Conservation (phyloP, 1,140 invertebrate genomes). For the Monochamus saltuarius region DNA sequence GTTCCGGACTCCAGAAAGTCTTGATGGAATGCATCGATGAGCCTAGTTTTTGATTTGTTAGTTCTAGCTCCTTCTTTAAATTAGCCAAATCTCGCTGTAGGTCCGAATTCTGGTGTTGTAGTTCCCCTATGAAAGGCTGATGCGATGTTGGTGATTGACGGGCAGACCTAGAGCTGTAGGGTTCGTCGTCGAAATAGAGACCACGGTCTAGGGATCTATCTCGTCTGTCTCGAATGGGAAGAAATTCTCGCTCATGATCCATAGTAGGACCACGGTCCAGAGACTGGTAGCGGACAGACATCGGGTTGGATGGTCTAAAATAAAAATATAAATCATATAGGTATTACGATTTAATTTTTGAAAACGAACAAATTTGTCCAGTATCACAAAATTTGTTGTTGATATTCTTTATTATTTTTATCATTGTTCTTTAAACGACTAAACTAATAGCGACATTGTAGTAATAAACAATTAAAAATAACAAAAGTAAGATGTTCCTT, state of each 20-base stretch:
- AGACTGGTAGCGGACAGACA: conserved; percentile 71
- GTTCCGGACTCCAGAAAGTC: conserved; percentile 98
- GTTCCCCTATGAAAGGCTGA: conserved; percentile 78
- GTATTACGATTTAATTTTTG: too few relatives aligned
- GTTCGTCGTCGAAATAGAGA: conserved; percentile 72
- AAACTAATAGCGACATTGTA: too few relatives aligned
- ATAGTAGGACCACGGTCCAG: conserved; percentile 68
- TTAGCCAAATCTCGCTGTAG: conserved; percentile 94
- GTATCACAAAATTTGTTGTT: too few relatives aligned
- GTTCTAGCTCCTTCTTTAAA: conserved; percentile 93
- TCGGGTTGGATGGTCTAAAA: conserved; percentile 55
- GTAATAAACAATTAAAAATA: too few relatives aligned
- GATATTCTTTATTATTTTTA: too few relatives aligned
- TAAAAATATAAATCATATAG: conserved; percentile 8
- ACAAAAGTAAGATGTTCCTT: too few relatives aligned
- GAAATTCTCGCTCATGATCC: conserved; percentile 73
- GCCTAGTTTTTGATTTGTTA: conserved; percentile 96
- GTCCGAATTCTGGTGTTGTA: conserved; percentile 93
- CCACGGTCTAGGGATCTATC: conserved; percentile 65
- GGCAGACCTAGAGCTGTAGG: conserved; percentile 67
- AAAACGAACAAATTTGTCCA: too few relatives aligned
- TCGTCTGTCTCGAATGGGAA: conserved; percentile 70
- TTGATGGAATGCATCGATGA: conserved; percentile 99
- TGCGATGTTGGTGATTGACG: conserved; percentile 69
- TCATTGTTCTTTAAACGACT: too few relatives aligned